phyloP scores from a whole-genome alignment of 92 coral and sea anemone species.

The Ricordea florida region DNA sequence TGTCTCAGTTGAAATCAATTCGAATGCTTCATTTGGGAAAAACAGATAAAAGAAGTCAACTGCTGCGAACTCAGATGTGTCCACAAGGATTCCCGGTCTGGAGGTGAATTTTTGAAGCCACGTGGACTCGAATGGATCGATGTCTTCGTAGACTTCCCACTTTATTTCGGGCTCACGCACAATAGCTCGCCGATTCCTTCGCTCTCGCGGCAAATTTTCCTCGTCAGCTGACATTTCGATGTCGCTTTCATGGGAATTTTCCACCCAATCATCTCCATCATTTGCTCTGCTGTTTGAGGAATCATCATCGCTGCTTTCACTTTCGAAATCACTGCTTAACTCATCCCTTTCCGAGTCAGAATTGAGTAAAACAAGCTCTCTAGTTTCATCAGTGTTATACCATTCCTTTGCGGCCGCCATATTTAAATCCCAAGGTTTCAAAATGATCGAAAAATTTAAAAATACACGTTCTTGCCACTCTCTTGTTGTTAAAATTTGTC shows the following conservation, averaged over 20 bases:
- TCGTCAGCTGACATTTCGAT: background rate
- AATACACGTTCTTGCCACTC: background rate
- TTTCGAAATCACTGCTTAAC: conserved; percentile 1
- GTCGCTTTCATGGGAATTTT: background rate
- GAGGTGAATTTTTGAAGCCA: conserved; percentile 44
- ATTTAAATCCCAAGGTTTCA: conserved; percentile 16
- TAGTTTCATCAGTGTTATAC: conserved; percentile 18
- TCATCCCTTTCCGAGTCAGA: conserved; percentile 1
- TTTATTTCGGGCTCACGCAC: background rate
- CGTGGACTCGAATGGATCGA: conserved; percentile 52
- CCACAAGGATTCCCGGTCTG: conserved; percentile 45
- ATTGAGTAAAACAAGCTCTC: conserved; percentile 17
- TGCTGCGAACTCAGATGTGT: conserved; percentile 21
- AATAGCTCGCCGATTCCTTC: background rate
- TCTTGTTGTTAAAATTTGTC: background rate
- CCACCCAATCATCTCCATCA: background rate
- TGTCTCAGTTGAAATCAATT: conserved; percentile 38
- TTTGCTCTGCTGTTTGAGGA: conserved; percentile 5
- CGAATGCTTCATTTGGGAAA: conserved; percentile 56
- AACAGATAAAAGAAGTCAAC: conserved; percentile 47
- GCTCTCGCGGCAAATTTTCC: background rate
- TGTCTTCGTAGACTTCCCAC: conserved; percentile 44
- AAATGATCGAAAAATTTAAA: background rate
- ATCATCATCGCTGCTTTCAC: conserved; percentile 2
- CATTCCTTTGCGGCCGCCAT: conserved; percentile 10